These are phyloP conservation scores for Eumeta japonica DNA, from an alignment of 1,140 invertebrate genomes.

Conservation along the genomic window DNA sequence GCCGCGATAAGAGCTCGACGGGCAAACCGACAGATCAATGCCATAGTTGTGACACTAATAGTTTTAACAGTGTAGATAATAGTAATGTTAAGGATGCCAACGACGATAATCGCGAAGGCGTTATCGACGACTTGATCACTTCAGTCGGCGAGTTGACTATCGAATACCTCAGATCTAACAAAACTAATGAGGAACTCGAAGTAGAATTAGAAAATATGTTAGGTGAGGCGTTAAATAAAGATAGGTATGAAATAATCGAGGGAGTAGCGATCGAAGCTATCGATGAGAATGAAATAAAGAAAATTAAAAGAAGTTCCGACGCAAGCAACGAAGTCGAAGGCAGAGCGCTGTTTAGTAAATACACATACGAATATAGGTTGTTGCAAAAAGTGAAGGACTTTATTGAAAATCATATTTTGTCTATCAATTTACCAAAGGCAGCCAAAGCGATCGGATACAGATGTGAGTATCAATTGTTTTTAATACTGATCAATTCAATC, in stretches of 20 bases:
- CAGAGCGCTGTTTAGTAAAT: conserved; percentile 41
- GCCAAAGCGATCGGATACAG: conserved; percentile 57
- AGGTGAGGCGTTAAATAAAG: conserved; percentile 28
- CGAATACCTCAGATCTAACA: conserved; percentile 31
- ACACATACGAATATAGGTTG: conserved; percentile 44
- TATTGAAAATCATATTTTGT: conserved; percentile 53
- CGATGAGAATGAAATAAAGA: conserved; percentile 9
- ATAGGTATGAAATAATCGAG: conserved; percentile 37
- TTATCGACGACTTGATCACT: conserved; percentile 27
- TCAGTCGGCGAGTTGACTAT: conserved; percentile 28
- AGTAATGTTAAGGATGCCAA: conserved; percentile 11
- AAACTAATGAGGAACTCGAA: conserved; percentile 30
- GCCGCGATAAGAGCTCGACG: conserved; percentile 24
- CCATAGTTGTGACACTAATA: conserved; percentile 45
- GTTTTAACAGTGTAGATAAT: conserved; percentile 17
- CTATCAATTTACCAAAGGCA: conserved; percentile 59
- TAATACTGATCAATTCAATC: conserved; percentile 1
- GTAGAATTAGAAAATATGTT: conserved; percentile 30
- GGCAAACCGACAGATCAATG: conserved; percentile 35
- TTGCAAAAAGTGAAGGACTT: conserved; percentile 46
- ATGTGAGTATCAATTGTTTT: conserved; percentile 45
- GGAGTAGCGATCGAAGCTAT: conserved; percentile 38
- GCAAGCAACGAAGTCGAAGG: conserved; percentile 18
- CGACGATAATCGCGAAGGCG: conserved; percentile 13
- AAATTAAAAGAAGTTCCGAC: conserved; percentile 13